Evolutionary conservation across 2,888 invertebrate species (phyloP), one percentile per base, ranked within the genome.

Genomic region (Rhabditoides inermis): DNA sequence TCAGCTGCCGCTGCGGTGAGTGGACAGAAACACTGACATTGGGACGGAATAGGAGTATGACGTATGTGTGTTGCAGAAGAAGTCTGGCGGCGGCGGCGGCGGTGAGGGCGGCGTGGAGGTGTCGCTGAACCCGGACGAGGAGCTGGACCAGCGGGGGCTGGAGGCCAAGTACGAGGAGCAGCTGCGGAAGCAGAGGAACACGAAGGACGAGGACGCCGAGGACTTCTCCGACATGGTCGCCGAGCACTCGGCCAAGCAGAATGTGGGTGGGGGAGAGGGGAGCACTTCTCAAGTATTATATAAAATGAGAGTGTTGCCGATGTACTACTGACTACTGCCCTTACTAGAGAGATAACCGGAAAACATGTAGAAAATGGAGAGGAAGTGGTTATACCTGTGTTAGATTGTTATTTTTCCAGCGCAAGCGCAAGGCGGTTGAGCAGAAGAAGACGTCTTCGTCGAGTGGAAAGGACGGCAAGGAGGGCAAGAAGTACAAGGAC

Each of bases 211-310:
- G 12, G 69, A 69, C n/a, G 86, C 88, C 65, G 95, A 95, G 80
- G 95, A 98, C 82, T 83, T 95, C 40, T 90, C 90, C 25, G 95
- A 98, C 78, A 94, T 98, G 92, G 84, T 95, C 73, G 94, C 92
- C 3, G 95, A 95, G 78, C 95, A 98, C 77, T 90, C 91, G 39
- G 91, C 92, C 18, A 84, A 91, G 65, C 92, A 94, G 78, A 92
- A 90, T 84, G 88, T 88, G 32, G 47, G 68, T 46, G 20, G 10
- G 10, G 10, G 35, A 12, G n/a, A 32, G n/a, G 35, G 35, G n/a
- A 32, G 10, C n/a, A 15, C 35, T 12, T 15, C 35, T 32, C n/a
- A 32, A 32, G 35, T 12, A 10, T 12, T 32, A 10, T 12, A 12
- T 32, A 12, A 32, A 12, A 32, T 32, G 12, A 32, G 35, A 32